Evolutionary conservation across 2,113 vertebrate species (phyloP).

Genomic region (Scopus umbretta): DNA sequence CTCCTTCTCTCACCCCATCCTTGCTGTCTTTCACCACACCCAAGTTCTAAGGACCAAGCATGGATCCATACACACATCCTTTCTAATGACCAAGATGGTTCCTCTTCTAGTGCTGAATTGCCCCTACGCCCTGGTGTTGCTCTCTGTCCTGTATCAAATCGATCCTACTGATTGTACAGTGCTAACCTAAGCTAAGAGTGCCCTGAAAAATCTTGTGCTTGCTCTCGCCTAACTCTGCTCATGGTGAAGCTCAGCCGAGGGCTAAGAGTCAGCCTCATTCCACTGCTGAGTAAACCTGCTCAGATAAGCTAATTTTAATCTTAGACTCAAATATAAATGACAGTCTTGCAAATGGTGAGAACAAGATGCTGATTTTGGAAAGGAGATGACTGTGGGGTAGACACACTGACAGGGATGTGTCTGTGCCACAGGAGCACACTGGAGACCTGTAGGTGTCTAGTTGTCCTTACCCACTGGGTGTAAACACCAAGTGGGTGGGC

Average conservation of each 20-base stretch:
- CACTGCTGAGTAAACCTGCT: not conserved
- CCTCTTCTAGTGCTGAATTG: not conserved
- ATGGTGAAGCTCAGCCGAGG: not conserved
- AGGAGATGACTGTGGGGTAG: not conserved
- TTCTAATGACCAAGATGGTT: not conserved
- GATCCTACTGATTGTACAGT: fast-evolving
- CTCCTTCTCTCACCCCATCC: not conserved
- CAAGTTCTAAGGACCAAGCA: not conserved
- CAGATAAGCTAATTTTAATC: not conserved
- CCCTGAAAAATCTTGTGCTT: not conserved
- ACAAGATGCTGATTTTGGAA: not conserved
- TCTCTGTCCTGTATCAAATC: not conserved
- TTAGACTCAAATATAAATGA: not conserved
- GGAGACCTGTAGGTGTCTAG: not conserved
- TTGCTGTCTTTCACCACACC: not conserved
- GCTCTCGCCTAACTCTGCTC: not conserved
- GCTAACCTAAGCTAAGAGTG: not conserved
- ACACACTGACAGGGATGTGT: not conserved
- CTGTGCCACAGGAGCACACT: not conserved
- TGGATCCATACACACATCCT: not conserved
- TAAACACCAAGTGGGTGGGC: not conserved
- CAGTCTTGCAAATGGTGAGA: not conserved
- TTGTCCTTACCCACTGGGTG: not conserved
- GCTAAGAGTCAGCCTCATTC: not conserved
- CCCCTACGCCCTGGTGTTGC: not conserved